Conservation (phyloP, 1,140 invertebrate species). For the Orius laevigatus region DNA sequence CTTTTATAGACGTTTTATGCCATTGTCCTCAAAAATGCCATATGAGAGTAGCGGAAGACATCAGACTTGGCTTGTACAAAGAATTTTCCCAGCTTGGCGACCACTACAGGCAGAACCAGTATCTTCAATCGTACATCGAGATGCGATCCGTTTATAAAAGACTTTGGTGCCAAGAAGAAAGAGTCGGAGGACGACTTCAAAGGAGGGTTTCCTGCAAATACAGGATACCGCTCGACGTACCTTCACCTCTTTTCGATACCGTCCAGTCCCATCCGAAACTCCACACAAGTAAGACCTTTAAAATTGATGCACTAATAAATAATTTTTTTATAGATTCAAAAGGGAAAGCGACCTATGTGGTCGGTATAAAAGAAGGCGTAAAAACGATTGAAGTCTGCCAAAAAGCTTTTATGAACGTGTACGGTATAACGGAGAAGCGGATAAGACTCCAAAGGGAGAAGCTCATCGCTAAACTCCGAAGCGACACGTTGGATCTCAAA, state of each 20-base stretch:
- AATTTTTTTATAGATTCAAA: constrained; percentile 11
- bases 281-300: constrained; percentile 7
- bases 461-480: constrained; percentile 26
- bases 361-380: constrained; percentile 10
- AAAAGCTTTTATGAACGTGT: constrained; percentile 35
- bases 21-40: constrained; percentile 36
- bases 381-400: constrained; percentile 32
- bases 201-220: constrained; percentile 33
- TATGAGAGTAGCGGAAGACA: constrained; percentile 28
- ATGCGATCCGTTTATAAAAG: constrained; percentile 23
- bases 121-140: constrained; percentile 30
- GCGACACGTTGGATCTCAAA: constrained; percentile 18
- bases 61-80: constrained; percentile 28
- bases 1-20: constrained; percentile 23
- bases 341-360: constrained; percentile 11
- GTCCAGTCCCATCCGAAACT: constrained; percentile 6
- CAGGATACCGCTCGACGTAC: constrained; percentile 24
- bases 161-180: constrained; percentile 19
- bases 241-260: background rate
- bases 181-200: constrained; percentile 18
- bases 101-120: constrained; percentile 29
- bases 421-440: constrained; percentile 34
- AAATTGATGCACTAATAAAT: background rate
- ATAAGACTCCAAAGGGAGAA: constrained; percentile 31
- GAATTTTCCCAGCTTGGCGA: constrained; percentile 32